phyloP scores from a whole-genome alignment of 2,888 invertebrate genomes.

The Euspilapteryx auroguttella region DNA sequence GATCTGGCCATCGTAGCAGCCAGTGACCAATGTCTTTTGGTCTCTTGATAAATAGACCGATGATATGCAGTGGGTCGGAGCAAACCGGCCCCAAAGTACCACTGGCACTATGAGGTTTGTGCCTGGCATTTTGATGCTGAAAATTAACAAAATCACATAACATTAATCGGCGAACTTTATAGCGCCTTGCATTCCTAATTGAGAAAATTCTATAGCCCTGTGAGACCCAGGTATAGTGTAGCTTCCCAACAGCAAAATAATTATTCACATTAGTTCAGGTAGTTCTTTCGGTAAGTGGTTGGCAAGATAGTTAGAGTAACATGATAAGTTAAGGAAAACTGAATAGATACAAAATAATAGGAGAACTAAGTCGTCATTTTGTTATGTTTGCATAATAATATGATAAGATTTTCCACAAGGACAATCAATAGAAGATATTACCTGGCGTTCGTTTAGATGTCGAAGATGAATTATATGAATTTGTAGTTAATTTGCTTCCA shows the following conservation, averaged over 20 bases:
- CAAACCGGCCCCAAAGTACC: slow-evolving; percentile 94
- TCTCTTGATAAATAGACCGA: slow-evolving; percentile 90
- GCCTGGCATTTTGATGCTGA: slow-evolving; percentile 65
- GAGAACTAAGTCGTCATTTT: slow-evolving; percentile 19
- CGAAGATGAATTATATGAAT: slow-evolving; percentile 1
- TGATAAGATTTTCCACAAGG: slow-evolving; percentile 11
- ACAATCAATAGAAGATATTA: slow-evolving; percentile 4
- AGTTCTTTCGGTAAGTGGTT: too few relatives aligned
- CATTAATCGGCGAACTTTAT: too few relatives aligned
- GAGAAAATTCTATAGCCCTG: too few relatives aligned
- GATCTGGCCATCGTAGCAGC: slow-evolving; percentile 97
- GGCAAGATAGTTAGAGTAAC: too few relatives aligned
- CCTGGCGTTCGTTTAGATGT: slow-evolving; percentile 16
- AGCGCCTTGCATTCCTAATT: too few relatives aligned
- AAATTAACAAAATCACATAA: slow-evolving; percentile 4
- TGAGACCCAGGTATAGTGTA: too few relatives aligned
- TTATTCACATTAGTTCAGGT: too few relatives aligned
- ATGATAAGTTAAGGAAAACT: too few relatives aligned
- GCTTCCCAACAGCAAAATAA: too few relatives aligned
- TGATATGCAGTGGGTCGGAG: slow-evolving; percentile 96
- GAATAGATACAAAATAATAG: too few relatives aligned
- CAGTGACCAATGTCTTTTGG: slow-evolving; percentile 91
- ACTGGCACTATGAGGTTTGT: slow-evolving; percentile 95
- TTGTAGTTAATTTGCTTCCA: not conserved
- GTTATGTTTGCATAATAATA: slow-evolving; percentile 34